Conservation (phyloP, 1,140 invertebrate species). For the Scylla paramamosain region DNA sequence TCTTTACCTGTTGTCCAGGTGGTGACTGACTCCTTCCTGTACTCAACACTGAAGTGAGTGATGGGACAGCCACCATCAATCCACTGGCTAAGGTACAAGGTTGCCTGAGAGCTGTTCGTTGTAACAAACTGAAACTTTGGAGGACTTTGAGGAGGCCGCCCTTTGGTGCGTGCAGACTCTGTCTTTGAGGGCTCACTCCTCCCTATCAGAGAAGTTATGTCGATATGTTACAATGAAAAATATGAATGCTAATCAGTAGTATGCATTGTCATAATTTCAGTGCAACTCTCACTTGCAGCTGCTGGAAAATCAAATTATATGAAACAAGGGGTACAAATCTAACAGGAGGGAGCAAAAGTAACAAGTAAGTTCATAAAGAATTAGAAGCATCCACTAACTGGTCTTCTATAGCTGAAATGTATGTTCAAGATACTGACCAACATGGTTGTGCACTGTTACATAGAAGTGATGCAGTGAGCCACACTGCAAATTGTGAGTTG, state of each 20-base stretch:
- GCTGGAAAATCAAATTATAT: too few species aligned
- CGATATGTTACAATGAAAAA: too few species aligned
- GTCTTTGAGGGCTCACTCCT: conserved; percentile 84
- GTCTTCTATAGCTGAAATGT: too few species aligned
- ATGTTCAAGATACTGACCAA: conserved; percentile 49
- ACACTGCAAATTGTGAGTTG: conserved; percentile 87
- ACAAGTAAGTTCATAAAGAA: too few species aligned
- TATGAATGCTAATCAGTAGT: too few species aligned
- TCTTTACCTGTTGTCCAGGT: conserved; percentile 68
- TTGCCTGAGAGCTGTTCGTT: conserved; percentile 81
- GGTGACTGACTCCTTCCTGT: conserved; percentile 78
- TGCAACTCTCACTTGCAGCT: too few species aligned
- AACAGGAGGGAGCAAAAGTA: too few species aligned
- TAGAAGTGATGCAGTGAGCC: conserved; percentile 82
- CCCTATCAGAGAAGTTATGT: conserved; percentile 35
- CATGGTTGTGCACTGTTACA: conserved; percentile 67
- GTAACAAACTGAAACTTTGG: conserved; percentile 84
- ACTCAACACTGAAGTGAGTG: conserved; percentile 84
- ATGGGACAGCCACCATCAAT: conserved; percentile 88
- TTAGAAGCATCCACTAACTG: too few species aligned
- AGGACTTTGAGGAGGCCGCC: conserved; percentile 84
- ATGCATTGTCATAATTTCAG: too few species aligned
- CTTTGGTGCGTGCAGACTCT: conserved; percentile 90
- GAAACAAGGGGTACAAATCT: too few species aligned
- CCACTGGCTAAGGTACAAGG: conserved; percentile 89